A percentile compares a stretch with the other conserved stretches of the same genome.
Evolutionary conservation across 2,888 invertebrate species (phyloP).

Genomic region (Allolobophora icterica): DNA sequence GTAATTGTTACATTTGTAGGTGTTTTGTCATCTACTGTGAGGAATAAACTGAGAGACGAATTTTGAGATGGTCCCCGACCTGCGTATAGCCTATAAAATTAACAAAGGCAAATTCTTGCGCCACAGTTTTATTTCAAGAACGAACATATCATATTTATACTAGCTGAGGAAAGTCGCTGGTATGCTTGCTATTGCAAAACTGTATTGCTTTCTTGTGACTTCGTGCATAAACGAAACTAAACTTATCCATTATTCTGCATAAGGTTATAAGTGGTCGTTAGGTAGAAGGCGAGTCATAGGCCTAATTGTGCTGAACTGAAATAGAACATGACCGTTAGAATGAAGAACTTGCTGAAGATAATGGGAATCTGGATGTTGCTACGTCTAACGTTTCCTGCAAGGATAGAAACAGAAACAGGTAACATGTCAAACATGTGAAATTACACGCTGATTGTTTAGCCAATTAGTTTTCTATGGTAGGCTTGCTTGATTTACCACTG

Average conservation of each 20-base stretch:
- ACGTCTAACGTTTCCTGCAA: not conserved
- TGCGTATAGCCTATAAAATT: not conserved
- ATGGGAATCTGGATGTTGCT: not conserved
- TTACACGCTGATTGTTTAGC: not conserved
- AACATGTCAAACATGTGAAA: not conserved
- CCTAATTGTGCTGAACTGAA: not conserved
- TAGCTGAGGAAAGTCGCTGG: not conserved
- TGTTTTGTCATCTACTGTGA: not conserved
- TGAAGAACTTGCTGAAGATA: not conserved
- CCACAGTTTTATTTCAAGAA: not conserved
- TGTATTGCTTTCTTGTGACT: too few species aligned
- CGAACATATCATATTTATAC: not conserved
- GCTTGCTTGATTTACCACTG: not conserved
- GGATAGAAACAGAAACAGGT: not conserved
- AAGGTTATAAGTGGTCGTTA: not conserved
- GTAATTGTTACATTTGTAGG: not conserved
- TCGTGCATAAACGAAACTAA: not conserved
- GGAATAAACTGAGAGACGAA: not conserved
- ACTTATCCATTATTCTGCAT: not conserved
- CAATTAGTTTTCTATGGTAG: not conserved
- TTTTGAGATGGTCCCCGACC: constrained; percentile 17
- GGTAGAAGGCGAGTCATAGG: not conserved
- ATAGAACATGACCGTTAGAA: not conserved
- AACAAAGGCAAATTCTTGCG: not conserved
- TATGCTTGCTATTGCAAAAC: not conserved